These are phyloP conservation scores for Nymphalis c-album DNA, from an alignment of 2,888 invertebrate species.

Conservation along the genomic window DNA sequence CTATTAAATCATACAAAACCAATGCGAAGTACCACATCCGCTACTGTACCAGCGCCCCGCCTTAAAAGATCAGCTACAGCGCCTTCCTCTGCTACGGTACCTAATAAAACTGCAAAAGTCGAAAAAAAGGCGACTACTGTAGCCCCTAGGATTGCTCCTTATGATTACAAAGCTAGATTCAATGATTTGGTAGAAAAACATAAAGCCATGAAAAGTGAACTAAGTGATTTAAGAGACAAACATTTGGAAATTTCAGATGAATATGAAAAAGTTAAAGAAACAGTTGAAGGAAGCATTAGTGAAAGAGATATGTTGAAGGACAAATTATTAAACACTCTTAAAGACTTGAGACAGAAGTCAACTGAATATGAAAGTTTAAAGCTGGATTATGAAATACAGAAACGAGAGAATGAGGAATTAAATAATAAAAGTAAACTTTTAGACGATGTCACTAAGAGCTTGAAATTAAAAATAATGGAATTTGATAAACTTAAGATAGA, in stretches of 20 bases:
- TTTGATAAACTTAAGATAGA: conserved; percentile 64
- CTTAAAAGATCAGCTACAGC: conserved; percentile 66
- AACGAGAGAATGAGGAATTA: conserved; percentile 70
- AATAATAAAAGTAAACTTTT: conserved; percentile 66
- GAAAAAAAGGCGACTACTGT: conserved; percentile 64
- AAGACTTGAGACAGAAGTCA: conserved; percentile 63
- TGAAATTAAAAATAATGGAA: conserved; percentile 67
- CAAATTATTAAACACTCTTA: conserved; percentile 60
- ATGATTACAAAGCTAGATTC: conserved; percentile 85
- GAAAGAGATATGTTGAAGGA: conserved; percentile 68
- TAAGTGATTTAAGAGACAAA: conserved; percentile 75
- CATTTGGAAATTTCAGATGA: conserved; percentile 77
- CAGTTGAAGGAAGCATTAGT: conserved; percentile 54
- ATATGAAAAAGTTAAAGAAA: conserved; percentile 75
- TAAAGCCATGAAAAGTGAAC: conserved; percentile 77
- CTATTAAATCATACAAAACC: conserved; percentile 71
- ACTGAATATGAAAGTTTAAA: conserved; percentile 64
- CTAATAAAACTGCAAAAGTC: conserved; percentile 62
- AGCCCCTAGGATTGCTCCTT: conserved; percentile 82
- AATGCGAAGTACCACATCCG: conserved; percentile 44
- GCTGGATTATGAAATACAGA: conserved; percentile 68
- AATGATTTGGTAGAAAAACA: conserved; percentile 83
- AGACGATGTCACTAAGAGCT: conserved; percentile 66
- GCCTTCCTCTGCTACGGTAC: conserved; percentile 52
- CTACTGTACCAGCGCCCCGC: conserved; percentile 54